A percentile compares a stretch with the other conserved stretches of the same genome.
These are phyloP conservation scores for Onychomys leucogaster DNA, from an alignment of 2,797 vertebrate species.

Conservation along the genomic window DNA sequence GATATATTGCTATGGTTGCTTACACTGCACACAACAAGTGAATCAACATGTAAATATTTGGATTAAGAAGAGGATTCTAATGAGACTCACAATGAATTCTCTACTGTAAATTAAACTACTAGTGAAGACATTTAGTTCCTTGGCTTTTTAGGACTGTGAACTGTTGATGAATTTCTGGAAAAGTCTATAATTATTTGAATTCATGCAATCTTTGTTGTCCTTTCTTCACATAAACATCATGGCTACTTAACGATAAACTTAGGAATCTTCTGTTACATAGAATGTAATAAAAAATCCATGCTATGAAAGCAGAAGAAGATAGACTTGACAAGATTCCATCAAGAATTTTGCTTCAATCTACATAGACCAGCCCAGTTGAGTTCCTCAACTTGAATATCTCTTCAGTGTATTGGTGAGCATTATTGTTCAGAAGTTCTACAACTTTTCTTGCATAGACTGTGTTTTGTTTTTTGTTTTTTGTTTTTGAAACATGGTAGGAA, in stretches of 20 bases:
- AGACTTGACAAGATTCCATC: slow-evolving; percentile 50
- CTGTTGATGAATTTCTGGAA: slow-evolving; percentile 3
- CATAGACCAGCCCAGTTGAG: not conserved
- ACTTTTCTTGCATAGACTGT: not conserved
- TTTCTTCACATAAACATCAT: slow-evolving; percentile 14
- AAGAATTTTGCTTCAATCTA: slow-evolving; percentile 62
- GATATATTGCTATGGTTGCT: slow-evolving; percentile 4
- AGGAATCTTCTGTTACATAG: slow-evolving; percentile 57
- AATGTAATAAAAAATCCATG: slow-evolving; percentile 48
- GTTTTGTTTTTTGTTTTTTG: not conserved
- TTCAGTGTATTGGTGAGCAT: slow-evolving; percentile 40
- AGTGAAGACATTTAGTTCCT: slow-evolving; percentile 12
- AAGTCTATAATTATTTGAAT: slow-evolving; percentile 57
- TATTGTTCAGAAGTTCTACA: not conserved
- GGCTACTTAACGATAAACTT: slow-evolving; percentile 22
- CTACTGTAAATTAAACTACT: slow-evolving; percentile 12
- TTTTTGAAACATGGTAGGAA: not conserved
- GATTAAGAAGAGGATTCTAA: not conserved
- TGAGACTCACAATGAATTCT: slow-evolving; percentile 35
- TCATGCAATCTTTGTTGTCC: not conserved
- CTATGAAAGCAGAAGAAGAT: not conserved
- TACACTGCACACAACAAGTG: slow-evolving; percentile 26
- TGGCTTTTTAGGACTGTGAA: not conserved
- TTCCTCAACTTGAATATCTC: not conserved
- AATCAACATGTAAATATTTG: slow-evolving; percentile 11